Percentiles rank a stretch among this genome's conserved stretches.
Evolutionary conservation across 2,113 vertebrate species (phyloP).

Genomic region (Empidonax traillii): DNA sequence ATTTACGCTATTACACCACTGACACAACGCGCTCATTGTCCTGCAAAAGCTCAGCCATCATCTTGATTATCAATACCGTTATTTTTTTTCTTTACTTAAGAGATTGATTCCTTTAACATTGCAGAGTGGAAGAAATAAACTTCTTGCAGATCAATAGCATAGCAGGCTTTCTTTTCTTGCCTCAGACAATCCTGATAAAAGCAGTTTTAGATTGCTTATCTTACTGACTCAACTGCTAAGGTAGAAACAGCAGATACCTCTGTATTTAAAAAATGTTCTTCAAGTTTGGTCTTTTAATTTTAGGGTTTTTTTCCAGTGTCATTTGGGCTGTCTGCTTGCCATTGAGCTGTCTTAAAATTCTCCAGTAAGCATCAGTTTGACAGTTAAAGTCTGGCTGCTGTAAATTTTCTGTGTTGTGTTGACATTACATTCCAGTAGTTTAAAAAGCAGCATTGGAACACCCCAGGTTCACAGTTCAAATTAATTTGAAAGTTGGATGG

Average conservation of each 20-base stretch:
- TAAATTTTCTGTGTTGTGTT: background rate
- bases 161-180: background rate
- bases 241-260: background rate
- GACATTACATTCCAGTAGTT: background rate
- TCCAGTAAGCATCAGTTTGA: background rate
- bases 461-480: background rate
- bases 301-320: background rate
- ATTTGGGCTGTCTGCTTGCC: background rate
- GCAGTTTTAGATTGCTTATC: constrained; percentile 10
- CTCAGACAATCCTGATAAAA: constrained; percentile 38
- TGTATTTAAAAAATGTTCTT: background rate
- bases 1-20: constrained; percentile 2
- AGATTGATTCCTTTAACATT: constrained; percentile 69
- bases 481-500: constrained; percentile 24
- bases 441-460: background rate
- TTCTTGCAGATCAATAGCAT: constrained; percentile 54
- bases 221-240: constrained; percentile 2
- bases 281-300: background rate
- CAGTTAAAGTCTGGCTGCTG: background rate
- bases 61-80: constrained; percentile 23
- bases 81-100: constrained; percentile 70
- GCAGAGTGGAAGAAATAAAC: constrained; percentile 63
- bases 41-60: constrained; percentile 31
- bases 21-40: constrained; percentile 27
- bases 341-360: background rate